Evolutionary conservation across 2,797 vertebrate genomes (phyloP).

Genomic region (Myotis myotis): DNA sequence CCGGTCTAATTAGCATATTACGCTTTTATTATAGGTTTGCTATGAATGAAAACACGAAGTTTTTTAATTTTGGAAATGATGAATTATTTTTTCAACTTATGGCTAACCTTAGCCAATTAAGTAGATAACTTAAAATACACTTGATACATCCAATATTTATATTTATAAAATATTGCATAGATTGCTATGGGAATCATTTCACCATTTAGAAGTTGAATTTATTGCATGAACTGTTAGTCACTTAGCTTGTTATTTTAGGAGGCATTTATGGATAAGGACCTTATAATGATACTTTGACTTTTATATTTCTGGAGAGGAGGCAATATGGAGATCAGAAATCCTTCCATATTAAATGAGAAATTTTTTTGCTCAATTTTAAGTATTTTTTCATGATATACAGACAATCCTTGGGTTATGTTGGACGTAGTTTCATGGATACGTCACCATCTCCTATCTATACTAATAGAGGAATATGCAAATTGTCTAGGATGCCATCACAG

Average conservation of each 20-base stretch:
- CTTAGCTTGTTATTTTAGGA: neutral
- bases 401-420: too few species aligned
- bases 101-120: neutral
- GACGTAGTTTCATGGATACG: too few species aligned
- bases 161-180: neutral
- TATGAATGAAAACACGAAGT: constrained; percentile 14
- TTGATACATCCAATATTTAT: neutral
- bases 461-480: too few species aligned
- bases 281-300: neutral
- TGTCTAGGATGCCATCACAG: too few species aligned
- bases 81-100: constrained; percentile 36
- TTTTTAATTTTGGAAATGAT: neutral
- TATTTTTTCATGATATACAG: neutral
- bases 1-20: too few species aligned
- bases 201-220: neutral
- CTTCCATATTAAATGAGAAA: neutral
- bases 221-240: neutral
- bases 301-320: neutral
- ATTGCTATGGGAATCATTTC: neutral
- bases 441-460: too few species aligned
- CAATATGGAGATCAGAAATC: neutral
- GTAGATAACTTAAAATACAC: neutral
- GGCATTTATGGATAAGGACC: neutral
- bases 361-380: neutral
- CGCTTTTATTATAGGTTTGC: neutral